Percentiles rank a stretch among this genome's conserved stretches.
phyloP scores from a whole-genome alignment of 2,888 invertebrate species.

The Heliconius charithonia region DNA sequence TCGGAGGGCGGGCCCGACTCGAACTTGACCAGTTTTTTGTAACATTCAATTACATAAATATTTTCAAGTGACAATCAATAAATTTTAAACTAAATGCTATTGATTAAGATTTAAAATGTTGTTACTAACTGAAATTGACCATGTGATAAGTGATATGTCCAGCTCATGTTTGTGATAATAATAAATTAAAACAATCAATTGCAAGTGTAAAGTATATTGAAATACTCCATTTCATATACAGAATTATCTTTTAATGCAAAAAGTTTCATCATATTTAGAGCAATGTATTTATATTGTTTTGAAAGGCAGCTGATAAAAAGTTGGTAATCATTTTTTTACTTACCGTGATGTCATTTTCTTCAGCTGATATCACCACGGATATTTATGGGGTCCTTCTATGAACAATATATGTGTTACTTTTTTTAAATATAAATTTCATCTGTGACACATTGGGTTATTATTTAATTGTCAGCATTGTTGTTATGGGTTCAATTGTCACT shows the following conservation, averaged over 20 bases:
- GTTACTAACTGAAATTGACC: background rate
- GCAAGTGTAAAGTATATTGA: background rate
- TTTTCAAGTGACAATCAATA: background rate
- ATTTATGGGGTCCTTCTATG: constrained; percentile 58
- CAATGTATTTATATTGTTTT: background rate
- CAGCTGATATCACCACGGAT: constrained; percentile 51
- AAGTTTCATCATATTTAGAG: background rate
- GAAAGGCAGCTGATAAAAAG: background rate
- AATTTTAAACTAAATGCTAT: no score
- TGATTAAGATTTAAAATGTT: background rate
- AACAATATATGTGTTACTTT: constrained; percentile 51
- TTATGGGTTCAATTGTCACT: background rate
- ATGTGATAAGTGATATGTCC: constrained; percentile 3
- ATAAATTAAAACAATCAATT: background rate
- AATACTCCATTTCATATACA: background rate
- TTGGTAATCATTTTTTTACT: constrained; percentile 48
- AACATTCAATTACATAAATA: background rate
- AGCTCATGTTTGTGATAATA: background rate
- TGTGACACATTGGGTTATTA: background rate
- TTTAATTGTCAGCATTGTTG: background rate
- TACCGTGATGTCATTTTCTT: constrained; percentile 71
- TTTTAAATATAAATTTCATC: background rate
- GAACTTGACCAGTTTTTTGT: background rate
- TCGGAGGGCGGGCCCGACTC: background rate
- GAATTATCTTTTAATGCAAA: background rate